Base-by-base conservation (phyloP, 2,888 invertebrate genomes). In the Microctonus hyperodae region DNA sequence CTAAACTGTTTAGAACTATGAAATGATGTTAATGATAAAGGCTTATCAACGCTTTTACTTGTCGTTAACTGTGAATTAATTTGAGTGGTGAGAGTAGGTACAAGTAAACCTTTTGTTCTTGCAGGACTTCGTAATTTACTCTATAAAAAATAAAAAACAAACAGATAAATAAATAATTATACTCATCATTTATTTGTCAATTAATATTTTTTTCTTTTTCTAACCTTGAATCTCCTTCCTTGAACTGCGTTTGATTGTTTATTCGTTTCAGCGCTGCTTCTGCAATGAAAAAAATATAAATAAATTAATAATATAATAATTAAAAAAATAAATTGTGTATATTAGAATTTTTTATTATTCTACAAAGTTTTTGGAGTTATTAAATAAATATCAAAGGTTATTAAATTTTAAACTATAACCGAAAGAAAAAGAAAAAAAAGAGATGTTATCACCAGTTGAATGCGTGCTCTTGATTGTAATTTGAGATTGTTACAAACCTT, bases 401-500 rank as follows among this genome's bases (percentile, higher is more conserved):
- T 44, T 7, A 16, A n/a, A 9, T 44, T 44, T 44, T 6, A 63
- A 59, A 23, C 20, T 57, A 58, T 22, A 22, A 44, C 25, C 25
- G 4, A 53, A 22, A 55, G 28, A 33, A 22, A 53, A 13, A 40
- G 64, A 4, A 62, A 25, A 65, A 67, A 61, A 55, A 33, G 63
- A 31, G 59, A 68, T 22, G 25, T 60, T 44, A 53, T 23, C 40
- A 44, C 40, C 28, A 20, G 68, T 37, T 40, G 51, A 50, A 33
- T 67, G 61, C 37, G 51, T 58, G 33, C 53, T 63, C 11, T 60
- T 63, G 40, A 69, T 72, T 62, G 53, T 67, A 53, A 64, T 55
- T 60, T 51, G 55, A 53, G 35, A 35, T 64, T 67, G 71, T 72
- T 79, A 81, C 80, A 76, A 81, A 81, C 80, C 80, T 81, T 76